phyloP scores from a whole-genome alignment of 2,888 invertebrate species.

The Agrotis clavis region DNA sequence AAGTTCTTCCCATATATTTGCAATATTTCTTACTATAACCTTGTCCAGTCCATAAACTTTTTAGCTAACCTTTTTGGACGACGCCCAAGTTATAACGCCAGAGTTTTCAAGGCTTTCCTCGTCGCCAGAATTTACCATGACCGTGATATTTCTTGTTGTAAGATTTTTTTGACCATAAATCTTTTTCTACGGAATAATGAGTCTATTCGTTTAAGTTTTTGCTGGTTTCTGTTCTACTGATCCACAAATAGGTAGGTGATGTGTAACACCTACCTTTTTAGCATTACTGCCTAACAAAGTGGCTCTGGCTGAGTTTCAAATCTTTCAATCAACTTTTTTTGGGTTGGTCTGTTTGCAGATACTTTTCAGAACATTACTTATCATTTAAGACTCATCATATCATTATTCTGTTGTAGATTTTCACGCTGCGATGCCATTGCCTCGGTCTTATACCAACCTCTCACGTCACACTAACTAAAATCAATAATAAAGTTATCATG shows the following conservation, averaged over 20 bases:
- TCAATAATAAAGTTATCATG: conserved; percentile 2
- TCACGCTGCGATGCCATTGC: not conserved
- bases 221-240: not conserved
- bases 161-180: conserved; percentile 8
- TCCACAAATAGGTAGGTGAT: not conserved
- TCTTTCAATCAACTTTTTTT: not conserved
- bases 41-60: conserved; percentile 48
- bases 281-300: not conserved
- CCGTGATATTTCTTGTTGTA: conserved; percentile 25
- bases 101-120: conserved; percentile 41
- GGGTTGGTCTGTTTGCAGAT: not conserved
- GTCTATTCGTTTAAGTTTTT: not conserved
- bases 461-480: not conserved
- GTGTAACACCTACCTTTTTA: not conserved
- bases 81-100: conserved; percentile 38
- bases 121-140: conserved; percentile 17
- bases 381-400: too few species aligned
- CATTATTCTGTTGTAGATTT: not conserved
- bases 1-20: conserved; percentile 36
- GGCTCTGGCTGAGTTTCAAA: not conserved
- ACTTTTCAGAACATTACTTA: too few species aligned
- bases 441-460: not conserved
- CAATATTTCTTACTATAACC: conserved; percentile 42
- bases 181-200: not conserved
- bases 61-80: conserved; percentile 48